A percentile compares a stretch with the other conserved stretches of the same genome.
Evolutionary conservation across 2,113 vertebrate genomes (phyloP).

Genomic region (Indicator indicator): DNA sequence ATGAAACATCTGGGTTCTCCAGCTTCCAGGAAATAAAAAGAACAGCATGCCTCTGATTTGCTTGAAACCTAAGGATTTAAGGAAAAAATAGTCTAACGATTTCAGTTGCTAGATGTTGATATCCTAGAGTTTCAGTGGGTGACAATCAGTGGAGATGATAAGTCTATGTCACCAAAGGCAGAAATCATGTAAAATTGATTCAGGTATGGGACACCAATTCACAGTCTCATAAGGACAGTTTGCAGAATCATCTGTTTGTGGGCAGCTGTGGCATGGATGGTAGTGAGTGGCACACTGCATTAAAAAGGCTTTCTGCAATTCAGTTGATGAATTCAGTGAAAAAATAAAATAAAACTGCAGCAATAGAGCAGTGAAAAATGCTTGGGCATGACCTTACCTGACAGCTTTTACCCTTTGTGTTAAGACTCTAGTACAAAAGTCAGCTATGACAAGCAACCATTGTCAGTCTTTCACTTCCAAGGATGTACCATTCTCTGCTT

Average conservation of each 20-base stretch:
- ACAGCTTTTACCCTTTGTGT: not conserved
- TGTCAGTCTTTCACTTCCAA: not conserved
- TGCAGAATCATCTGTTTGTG: not conserved
- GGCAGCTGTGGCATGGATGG: not conserved
- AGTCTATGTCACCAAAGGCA: not conserved
- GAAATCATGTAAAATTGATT: not conserved
- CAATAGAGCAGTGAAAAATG: not conserved
- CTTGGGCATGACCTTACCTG: not conserved
- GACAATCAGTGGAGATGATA: not conserved
- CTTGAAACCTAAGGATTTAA: not conserved
- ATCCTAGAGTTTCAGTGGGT: not conserved
- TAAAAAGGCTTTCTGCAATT: not conserved
- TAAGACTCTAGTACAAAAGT: not conserved
- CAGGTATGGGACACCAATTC: not conserved
- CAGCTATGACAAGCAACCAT: not conserved
- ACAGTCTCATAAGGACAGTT: not conserved
- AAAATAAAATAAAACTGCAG: not conserved
- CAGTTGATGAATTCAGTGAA: not conserved
- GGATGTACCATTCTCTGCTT: not conserved
- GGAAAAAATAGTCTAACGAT: not conserved
- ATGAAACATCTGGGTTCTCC: not conserved
- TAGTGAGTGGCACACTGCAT: not conserved
- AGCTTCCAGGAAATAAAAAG: conserved; percentile 14
- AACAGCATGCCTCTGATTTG: not conserved
- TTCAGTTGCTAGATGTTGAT: not conserved